phyloP scores from a whole-genome alignment of 1,140 invertebrate genomes.

The Penaeus chinensis region DNA sequence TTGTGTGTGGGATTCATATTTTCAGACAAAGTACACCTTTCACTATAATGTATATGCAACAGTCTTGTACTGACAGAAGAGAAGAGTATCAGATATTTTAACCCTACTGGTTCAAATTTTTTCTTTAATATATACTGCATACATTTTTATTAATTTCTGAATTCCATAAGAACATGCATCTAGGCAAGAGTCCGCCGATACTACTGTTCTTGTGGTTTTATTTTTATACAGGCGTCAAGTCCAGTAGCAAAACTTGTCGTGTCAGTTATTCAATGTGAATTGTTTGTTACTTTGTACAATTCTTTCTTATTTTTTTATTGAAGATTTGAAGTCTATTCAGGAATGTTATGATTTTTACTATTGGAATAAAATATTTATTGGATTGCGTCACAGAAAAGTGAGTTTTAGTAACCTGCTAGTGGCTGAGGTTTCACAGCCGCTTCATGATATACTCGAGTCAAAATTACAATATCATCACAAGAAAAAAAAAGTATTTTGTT shows the following conservation, averaged over 20 bases:
- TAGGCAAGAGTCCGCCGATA: conserved; percentile 16
- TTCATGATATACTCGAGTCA: not conserved
- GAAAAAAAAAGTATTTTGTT: too few species aligned
- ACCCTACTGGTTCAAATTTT: conserved; percentile 7
- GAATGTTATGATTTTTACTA: conserved; percentile 49
- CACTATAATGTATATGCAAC: too few species aligned
- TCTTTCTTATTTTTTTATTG: conserved; percentile 49
- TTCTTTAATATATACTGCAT: conserved; percentile 28
- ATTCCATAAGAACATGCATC: conserved; percentile 18
- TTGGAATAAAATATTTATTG: conserved; percentile 46
- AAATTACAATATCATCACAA: not conserved
- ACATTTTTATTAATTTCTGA: conserved; percentile 30
- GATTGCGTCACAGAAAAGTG: conserved; percentile 37
- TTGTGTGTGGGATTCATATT: conserved; percentile 37
- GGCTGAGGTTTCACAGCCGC: not conserved
- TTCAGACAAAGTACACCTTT: conserved; percentile 6
- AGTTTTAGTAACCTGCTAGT: not conserved
- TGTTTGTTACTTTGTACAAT: conserved; percentile 50
- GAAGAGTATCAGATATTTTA: too few species aligned
- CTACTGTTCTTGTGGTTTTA: conserved; percentile 49
- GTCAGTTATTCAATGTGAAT: conserved; percentile 24
- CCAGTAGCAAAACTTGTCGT: conserved; percentile 37
- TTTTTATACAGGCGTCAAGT: conserved; percentile 50
- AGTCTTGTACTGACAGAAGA: too few species aligned
- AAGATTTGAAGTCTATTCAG: conserved; percentile 36